Evolutionary conservation across 2,888 invertebrate species (phyloP).

Genomic region (Callyntrura sp.): DNA sequence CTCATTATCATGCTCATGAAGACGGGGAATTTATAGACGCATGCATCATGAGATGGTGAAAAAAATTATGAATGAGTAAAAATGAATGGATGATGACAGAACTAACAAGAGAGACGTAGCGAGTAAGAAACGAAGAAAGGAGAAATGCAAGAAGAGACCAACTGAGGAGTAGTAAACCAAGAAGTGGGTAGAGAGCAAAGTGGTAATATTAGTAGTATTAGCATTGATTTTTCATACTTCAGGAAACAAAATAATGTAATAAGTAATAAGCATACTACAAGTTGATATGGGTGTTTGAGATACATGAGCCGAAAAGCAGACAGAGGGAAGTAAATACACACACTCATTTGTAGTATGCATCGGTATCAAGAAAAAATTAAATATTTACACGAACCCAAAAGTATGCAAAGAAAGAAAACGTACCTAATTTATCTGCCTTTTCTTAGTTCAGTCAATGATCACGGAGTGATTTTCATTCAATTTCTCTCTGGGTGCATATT

Average conservation of each 20-base stretch:
- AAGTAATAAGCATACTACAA: neutral
- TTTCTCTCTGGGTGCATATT: neutral
- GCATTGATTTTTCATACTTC: neutral
- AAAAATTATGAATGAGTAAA: conserved; percentile 64
- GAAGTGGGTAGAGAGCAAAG: neutral
- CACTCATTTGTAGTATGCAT: neutral
- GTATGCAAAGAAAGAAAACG: neutral
- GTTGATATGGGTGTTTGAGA: no score
- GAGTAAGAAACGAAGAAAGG: neutral
- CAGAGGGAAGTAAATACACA: neutral
- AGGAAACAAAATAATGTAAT: neutral
- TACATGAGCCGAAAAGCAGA: neutral
- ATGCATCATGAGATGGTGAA: conserved; percentile 27
- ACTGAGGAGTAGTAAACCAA: no score
- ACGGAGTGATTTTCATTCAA: neutral
- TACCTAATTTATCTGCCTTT: neutral
- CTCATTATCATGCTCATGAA: conserved; percentile 33
- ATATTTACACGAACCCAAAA: conserved; percentile 35
- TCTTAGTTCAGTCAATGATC: neutral
- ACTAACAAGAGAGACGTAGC: conserved; percentile 50
- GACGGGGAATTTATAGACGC: conserved; percentile 51
- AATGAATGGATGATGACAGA: conserved; percentile 67
- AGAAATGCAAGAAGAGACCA: neutral
- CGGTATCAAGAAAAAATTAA: conserved; percentile 15
- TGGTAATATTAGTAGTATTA: neutral